phyloP scores from a whole-genome alignment of 1,140 invertebrate species.

The Heliconius hewitsoni region DNA sequence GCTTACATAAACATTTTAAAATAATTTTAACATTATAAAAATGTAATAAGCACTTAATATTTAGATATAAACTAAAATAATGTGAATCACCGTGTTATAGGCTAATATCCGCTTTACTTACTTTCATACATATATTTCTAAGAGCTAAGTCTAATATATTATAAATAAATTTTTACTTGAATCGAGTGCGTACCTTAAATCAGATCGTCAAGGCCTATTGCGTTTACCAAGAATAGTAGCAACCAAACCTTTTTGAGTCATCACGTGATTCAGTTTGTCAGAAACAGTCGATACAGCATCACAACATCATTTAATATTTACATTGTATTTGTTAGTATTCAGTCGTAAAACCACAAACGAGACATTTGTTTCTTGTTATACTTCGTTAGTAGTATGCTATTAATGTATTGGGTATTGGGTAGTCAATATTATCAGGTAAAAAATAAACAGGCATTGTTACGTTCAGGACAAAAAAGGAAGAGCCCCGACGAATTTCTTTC shows the following conservation, averaged over 20 bases:
- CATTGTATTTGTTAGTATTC: neutral
- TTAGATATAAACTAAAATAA: neutral
- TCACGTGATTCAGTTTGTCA: conserved; percentile 55
- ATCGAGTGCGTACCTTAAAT: conserved; percentile 18
- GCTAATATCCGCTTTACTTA: neutral
- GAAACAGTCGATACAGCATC: conserved; percentile 57
- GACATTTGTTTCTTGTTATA: conserved; percentile 3
- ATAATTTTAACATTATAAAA: too few relatives aligned
- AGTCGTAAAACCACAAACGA: conserved; percentile 33
- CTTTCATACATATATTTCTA: neutral
- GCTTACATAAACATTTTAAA: too few relatives aligned
- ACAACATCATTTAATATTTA: conserved; percentile 26
- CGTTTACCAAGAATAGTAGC: conserved; percentile 6
- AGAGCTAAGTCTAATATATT: neutral
- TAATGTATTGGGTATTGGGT: neutral
- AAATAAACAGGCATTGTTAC: neutral
- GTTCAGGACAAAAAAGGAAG: conserved; percentile 47
- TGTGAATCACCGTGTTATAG: neutral
- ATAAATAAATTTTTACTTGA: conserved; percentile 10
- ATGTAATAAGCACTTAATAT: too few relatives aligned
- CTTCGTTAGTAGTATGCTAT: neutral
- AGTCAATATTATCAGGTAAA: neutral
- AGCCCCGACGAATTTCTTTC: conserved; percentile 61
- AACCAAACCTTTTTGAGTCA: conserved; percentile 46
- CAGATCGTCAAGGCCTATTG: conserved; percentile 41